Evolutionary conservation across 2,113 vertebrate species (phyloP), one percentile per base, ranked within the genome.

Genomic region (Hydrochoerus hydrochaeris): DNA sequence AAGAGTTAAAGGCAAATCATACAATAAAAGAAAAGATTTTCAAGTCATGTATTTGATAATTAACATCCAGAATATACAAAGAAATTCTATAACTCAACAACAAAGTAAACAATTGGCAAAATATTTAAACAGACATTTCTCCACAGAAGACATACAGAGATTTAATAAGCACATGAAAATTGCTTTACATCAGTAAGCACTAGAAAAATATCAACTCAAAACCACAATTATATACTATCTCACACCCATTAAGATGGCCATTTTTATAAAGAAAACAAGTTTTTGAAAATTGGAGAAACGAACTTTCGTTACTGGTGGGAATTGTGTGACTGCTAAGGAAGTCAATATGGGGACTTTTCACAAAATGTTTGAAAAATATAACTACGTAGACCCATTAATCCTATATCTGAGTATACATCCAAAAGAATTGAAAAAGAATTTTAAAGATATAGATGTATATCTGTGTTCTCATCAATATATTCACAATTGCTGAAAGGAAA

Each of bases 21-120:
- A 78, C 26, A 95, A 41, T 73, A 73, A 80, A 13, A 71, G 44
- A 73, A 95, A 81, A 87, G 63, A 91, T 54, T n/a, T 95, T 2
- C 16, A 41, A 81, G 60, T 28, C 30, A 3, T 22, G 28, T 54
- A 49, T 30, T 9, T 85, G 32, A 62, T 75, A 44, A 16, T 92
- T 73, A 83, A 60, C n/a, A 84, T 49, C 10, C 38, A 20, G 30
- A 85, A 38, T 62, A 73, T 24, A 73, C 11, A 62, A 58, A n/a
- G 32, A 92, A 41, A 16, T 77, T 26, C 26, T 28, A 46, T 28
- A 77, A 46, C 26, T 93, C 57, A 65, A 17, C 4, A 85, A 75
- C 73, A n/a, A 46, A 91, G 30, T 82, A 85, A 58, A 86, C 32
- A 69, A 81, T 46, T 13, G 44, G 41, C 12, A 28, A 75, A 77